Evolutionary conservation across 2,113 vertebrate genomes (phyloP), one percentile per base, ranked within the genome.

Genomic region (Anolis carolinensis): DNA sequence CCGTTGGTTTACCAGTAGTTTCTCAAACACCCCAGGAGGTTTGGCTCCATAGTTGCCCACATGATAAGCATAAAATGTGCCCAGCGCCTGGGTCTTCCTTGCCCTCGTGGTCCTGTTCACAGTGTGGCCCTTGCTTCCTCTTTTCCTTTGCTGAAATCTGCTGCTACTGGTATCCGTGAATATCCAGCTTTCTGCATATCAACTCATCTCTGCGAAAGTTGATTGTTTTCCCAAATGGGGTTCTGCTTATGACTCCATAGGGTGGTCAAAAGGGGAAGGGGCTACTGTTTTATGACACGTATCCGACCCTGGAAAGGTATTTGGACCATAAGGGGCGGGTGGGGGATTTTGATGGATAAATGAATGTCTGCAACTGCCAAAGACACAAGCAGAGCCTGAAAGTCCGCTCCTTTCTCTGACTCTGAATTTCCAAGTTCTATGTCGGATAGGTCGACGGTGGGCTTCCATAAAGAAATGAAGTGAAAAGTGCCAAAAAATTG

Each of bases 401-500:
- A 83, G 77, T n/a, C 71, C 34, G 0, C 4, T 86, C 74, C 52
- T 13, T 55, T 55, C 52, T 16, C 55, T 14, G 63, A 63, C 81
- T 50, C 32, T 5, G 55, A 86, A 81, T 81, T 36, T 82, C 55
- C 4, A 32, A 0, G 1, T 23, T 27, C 0, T 80, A 82, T 8
- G 3, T 4, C 0, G 32, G 90, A 83, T 78, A 62, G 39, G 44
- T 87, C 2, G 5, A 62, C 81, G 11, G 13, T 1, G 4, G 44
- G 20, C 9, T 3, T 75, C 1, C 72, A 79, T 39, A 20, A 70
- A 52, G 14, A 25, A 86, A 88, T 39, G 90, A 90, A 93, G 92
- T 89, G 85, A 52, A 90, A 73, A 92, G 93, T 94, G 92, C 91
- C 92, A 92, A 92, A 93, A 85, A 70, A 59, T 73, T 79, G 90